Base-by-base conservation (phyloP, 1,140 invertebrate species). In the Atta texana region DNA sequence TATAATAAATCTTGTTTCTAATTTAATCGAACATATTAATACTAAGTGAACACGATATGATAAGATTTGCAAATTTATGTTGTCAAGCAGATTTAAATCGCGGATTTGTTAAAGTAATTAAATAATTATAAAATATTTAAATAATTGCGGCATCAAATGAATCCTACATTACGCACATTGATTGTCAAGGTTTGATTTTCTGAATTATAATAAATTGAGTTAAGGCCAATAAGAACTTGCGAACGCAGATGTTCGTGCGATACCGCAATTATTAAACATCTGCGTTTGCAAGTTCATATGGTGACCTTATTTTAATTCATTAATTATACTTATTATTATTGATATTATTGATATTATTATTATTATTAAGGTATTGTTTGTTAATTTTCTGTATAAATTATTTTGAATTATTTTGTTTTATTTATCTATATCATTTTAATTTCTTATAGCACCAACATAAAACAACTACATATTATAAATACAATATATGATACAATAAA, bases 21-120 rank as follows among this genome's bases (percentile, higher is more conserved):
- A 51, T 49, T 68, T 53, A 81, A 14, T 3, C 10, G 6, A 16
- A 34, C n/a, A 0, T 64, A 78, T 77, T 49, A 31, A n/a, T 2
- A 53, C 7, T 77, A 0, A 24, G 1, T 24, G 16, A 57, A 69
- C 12, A 68, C 8, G n/a, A 2, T 44, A 59, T 14, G 44, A 80
- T 68, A 55, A 80, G n/a, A 80, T 12, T 44, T 31, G 24, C 34
- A 21, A 78, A 64, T 64, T 76, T 57, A 24, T 31, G 57, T 24
- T 81, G 28, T 53, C 4, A 80, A 68, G 5, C 0, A 14, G 18
- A 0, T n/a, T 49, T 24, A 82, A 71, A 21, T 16, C 16, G 12
- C 3, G 4, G 14, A 21, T 21, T 8, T 66, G 0, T 68, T 55
- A 24, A 24, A 24, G 24, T 24, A 24, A 24, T 24, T 24, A 24